phyloP scores from a whole-genome alignment of 2,888 invertebrate genomes.

The Andricus quercusramuli region DNA sequence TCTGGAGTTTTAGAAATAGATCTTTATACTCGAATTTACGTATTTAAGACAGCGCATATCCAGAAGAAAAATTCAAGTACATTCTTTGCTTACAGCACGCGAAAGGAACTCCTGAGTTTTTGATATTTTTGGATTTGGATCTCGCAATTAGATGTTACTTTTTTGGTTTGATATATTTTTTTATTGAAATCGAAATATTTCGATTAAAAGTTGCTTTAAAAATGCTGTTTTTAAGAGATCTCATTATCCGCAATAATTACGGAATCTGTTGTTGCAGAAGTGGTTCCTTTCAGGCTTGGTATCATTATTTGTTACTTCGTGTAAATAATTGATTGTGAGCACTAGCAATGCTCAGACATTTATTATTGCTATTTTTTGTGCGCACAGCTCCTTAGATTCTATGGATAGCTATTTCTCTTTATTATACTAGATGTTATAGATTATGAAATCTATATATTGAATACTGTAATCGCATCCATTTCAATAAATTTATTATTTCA shows the following conservation, averaged over 20 bases:
- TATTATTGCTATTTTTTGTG: slow-evolving; percentile 47
- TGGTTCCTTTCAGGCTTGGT: slow-evolving; percentile 1
- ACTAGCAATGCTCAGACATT: slow-evolving; percentile 28
- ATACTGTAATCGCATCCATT: slow-evolving; percentile 64
- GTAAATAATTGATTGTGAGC: slow-evolving; percentile 50
- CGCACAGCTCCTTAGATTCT: slow-evolving; percentile 49
- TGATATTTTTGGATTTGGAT: slow-evolving; percentile 50
- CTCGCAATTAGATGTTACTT: slow-evolving; percentile 43
- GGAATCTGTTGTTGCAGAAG: neutral
- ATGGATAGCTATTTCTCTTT: slow-evolving; percentile 33
- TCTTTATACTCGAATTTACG: slow-evolving; percentile 9
- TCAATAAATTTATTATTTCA: slow-evolving; percentile 66
- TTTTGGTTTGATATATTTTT: slow-evolving; percentile 23
- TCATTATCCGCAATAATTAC: slow-evolving; percentile 36
- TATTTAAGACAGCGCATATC: neutral
- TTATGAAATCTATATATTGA: slow-evolving; percentile 62
- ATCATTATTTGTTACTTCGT: slow-evolving; percentile 33
- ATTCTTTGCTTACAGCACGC: neutral
- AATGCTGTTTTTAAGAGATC: slow-evolving; percentile 44
- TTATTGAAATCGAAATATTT: slow-evolving; percentile 50
- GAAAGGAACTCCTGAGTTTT: slow-evolving; percentile 21
- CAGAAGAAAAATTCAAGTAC: neutral
- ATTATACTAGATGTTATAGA: slow-evolving; percentile 57
- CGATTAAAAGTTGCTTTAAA: slow-evolving; percentile 50
- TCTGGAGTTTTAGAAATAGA: slow-evolving; percentile 6